A percentile compares a stretch with the other conserved stretches of the same genome.
These are phyloP conservation scores for Sesamia nonagrioides DNA, from an alignment of 1,140 invertebrate genomes.

Conservation along the genomic window DNA sequence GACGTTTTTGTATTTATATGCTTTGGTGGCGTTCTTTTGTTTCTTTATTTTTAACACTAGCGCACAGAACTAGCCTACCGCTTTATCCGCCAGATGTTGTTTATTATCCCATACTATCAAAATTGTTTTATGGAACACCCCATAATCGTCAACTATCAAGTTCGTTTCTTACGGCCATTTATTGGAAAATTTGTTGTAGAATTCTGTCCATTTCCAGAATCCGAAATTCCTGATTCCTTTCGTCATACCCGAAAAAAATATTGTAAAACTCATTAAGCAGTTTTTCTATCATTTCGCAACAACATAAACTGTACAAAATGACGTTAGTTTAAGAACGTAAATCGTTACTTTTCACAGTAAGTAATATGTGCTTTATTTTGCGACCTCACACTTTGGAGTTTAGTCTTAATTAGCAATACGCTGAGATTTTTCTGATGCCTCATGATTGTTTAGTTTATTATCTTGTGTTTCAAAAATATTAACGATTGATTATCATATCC, in stretches of 20 bases:
- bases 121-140: no score
- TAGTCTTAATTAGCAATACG: constrained; percentile 1
- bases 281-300: neutral
- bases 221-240: no score
- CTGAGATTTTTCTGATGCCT: neutral
- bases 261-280: neutral
- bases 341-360: constrained; percentile 17
- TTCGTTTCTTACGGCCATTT: no score
- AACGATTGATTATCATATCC: constrained; percentile 11
- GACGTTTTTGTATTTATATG: neutral
- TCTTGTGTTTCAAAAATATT: constrained; percentile 20
- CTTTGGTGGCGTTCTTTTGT: no score
- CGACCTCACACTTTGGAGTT: neutral
- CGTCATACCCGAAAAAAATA: neutral
- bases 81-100: no score
- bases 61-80: no score
- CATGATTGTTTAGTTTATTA: constrained; percentile 14
- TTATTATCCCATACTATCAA: no score
- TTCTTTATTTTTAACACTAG: no score
- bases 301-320: neutral
- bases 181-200: no score
- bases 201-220: no score
- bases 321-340: neutral
- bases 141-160: no score
- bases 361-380: constrained; percentile 22